Percentiles rank a stretch among this genome's conserved stretches.
Evolutionary conservation across 2,888 invertebrate species (phyloP).

Genomic region (Exocentrus adspersus): DNA sequence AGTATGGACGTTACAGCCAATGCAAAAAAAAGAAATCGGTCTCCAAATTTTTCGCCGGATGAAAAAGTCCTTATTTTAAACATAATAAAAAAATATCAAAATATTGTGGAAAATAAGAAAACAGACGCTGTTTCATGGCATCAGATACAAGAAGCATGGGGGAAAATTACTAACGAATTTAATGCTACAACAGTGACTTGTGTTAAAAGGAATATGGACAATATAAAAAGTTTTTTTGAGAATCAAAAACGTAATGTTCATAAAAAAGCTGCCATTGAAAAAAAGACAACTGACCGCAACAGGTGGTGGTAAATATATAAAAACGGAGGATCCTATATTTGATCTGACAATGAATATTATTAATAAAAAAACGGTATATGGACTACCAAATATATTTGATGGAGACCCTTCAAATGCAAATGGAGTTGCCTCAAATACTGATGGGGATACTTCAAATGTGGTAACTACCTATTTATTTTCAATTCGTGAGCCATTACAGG

Average conservation of each 20-base stretch:
- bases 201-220: neutral
- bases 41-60: neutral
- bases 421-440: no score
- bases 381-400: neutral
- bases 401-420: neutral
- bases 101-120: neutral
- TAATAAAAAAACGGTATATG: neutral
- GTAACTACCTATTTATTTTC: no score
- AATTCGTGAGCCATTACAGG: no score
- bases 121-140: neutral
- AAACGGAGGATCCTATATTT: neutral
- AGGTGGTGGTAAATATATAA: neutral
- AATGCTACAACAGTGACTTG: neutral
- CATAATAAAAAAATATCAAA: neutral
- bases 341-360: neutral
- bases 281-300: neutral
- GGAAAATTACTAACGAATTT: neutral
- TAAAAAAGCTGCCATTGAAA: neutral
- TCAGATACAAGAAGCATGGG: neutral
- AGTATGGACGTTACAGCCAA: neutral
- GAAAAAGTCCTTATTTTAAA: neutral
- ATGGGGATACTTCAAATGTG: no score
- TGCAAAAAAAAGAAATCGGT: neutral
- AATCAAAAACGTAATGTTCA: neutral
- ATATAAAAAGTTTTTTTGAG: neutral